A percentile compares a stretch with the other conserved stretches of the same genome.
Evolutionary conservation across 2,113 vertebrate species (phyloP).

Genomic region (Australoheros scitulus): DNA sequence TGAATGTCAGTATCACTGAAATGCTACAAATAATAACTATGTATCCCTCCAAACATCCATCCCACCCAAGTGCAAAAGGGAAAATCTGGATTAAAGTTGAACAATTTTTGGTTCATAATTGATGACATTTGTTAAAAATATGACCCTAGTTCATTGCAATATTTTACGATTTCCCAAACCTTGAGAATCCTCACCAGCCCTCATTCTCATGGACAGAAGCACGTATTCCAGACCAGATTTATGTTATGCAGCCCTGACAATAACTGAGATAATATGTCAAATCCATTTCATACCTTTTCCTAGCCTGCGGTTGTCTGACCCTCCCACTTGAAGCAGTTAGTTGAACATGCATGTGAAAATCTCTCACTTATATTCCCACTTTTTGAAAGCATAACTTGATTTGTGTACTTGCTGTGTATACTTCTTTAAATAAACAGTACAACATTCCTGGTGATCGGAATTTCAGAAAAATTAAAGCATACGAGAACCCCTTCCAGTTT

Average conservation of each 20-base stretch:
- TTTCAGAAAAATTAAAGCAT: slow-evolving; percentile 34
- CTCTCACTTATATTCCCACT: background rate
- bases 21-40: background rate
- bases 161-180: background rate
- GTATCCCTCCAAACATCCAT: background rate
- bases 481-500: slow-evolving; percentile 48
- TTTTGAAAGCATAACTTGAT: slow-evolving; percentile 28
- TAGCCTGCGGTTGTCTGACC: background rate
- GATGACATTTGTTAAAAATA: background rate
- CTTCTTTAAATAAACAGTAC: slow-evolving; percentile 21
- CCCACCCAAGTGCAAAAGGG: background rate
- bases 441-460: slow-evolving; percentile 20
- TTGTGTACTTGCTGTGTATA: slow-evolving; percentile 7
- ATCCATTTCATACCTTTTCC: background rate
- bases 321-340: background rate
- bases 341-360: slow-evolving; percentile 54
- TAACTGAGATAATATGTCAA: slow-evolving; percentile 24
- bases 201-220: background rate
- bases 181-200: background rate
- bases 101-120: background rate
- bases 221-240: background rate
- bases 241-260: slow-evolving; percentile 35
- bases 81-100: background rate
- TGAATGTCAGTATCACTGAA: background rate
- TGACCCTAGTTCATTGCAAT: background rate